Evolutionary conservation across 2,797 vertebrate species (phyloP).

Genomic region (Rhynchotus rufescens): DNA sequence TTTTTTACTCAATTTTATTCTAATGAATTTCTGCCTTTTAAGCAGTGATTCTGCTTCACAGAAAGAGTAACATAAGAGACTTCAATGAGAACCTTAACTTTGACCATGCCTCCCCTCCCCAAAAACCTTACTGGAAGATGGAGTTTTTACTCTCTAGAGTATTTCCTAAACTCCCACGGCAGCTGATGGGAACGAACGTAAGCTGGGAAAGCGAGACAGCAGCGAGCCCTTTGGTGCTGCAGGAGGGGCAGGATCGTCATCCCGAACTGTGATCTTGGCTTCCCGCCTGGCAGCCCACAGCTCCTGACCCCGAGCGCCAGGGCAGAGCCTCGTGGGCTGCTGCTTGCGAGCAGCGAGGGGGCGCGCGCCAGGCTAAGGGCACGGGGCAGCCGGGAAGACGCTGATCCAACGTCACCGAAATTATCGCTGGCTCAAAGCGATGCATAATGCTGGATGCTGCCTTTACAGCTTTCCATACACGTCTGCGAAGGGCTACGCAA

Average conservation of each 20-base stretch:
- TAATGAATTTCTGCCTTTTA: not conserved
- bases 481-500: not conserved
- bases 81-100: not conserved
- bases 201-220: not conserved
- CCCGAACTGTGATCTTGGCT: slow-evolving; percentile 8
- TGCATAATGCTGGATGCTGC: not conserved
- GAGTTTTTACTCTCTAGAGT: not conserved
- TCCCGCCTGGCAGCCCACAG: not conserved
- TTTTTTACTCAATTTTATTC: not conserved
- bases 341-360: not conserved
- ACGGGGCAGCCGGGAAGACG: not conserved
- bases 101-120: not conserved
- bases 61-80: not conserved
- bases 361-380: not conserved
- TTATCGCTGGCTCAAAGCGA: not conserved
- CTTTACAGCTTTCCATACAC: not conserved
- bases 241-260: not conserved
- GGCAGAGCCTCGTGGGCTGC: too few relatives aligned
- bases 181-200: not conserved
- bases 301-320: not conserved
- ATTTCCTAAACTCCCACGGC: not conserved
- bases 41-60: not conserved
- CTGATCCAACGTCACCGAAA: not conserved
- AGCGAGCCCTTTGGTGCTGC: not conserved
- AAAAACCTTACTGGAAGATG: not conserved